phyloP scores from a whole-genome alignment of 2,888 invertebrate species.

The Diaphora mendica region DNA sequence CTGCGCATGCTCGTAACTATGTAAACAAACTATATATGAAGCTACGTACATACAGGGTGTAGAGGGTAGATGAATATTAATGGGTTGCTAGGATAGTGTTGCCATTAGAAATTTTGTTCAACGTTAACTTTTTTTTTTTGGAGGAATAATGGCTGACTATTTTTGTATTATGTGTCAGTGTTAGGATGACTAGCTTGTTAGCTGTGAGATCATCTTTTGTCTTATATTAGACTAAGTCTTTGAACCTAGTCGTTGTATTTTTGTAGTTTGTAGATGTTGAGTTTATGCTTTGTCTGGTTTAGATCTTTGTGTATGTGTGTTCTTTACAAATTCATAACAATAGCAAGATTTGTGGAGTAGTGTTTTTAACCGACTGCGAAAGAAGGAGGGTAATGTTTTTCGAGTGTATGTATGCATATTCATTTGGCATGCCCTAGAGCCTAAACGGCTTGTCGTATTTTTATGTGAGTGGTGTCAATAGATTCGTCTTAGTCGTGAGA shows the following conservation, averaged over 20 bases:
- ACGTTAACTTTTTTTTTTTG: constrained; percentile 46
- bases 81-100: constrained; percentile 47
- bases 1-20: constrained; percentile 81
- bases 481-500: no score
- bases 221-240: constrained; percentile 41
- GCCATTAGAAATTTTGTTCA: constrained; percentile 52
- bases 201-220: constrained; percentile 47
- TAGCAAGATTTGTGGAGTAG: background rate
- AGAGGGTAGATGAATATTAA: constrained; percentile 55
- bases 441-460: no score
- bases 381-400: no score
- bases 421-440: no score
- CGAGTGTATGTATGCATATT: no score
- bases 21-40: constrained; percentile 74
- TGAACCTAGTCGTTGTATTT: constrained; percentile 34
- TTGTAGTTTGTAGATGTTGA: constrained; percentile 20
- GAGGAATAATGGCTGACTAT: constrained; percentile 29
- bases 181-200: constrained; percentile 38
- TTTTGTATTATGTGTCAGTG: constrained; percentile 36
- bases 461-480: no score
- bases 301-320: constrained; percentile 5
- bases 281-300: constrained; percentile 20
- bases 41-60: constrained; percentile 41
- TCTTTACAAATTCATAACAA: background rate
- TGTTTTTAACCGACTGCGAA: no score